Percentiles rank a stretch among this genome's conserved stretches.
These are phyloP conservation scores for Nycteola revayana DNA, from an alignment of 2,888 invertebrate genomes.

Conservation along the genomic window DNA sequence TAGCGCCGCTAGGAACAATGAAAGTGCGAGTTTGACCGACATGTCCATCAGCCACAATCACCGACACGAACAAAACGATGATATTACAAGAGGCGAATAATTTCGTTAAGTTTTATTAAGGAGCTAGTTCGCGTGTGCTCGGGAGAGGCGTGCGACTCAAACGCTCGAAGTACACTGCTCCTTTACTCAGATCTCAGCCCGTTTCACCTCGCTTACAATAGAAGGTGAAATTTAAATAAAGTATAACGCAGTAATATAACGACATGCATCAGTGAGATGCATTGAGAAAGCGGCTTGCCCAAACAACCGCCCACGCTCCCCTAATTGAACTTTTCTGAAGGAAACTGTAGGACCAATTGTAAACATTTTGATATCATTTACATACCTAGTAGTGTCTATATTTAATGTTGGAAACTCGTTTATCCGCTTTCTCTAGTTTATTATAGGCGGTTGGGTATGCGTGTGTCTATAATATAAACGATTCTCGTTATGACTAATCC, in stretches of 20 bases:
- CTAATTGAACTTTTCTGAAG: conserved; percentile 16
- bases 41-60: conserved; percentile 46
- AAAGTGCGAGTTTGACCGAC: conserved; percentile 65
- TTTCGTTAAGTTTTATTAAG: conserved; percentile 49
- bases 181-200: conserved; percentile 69
- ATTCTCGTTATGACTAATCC: conserved; percentile 16
- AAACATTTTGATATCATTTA: background rate
- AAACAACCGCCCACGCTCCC: conserved; percentile 10
- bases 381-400: background rate
- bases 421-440: conserved; percentile 23
- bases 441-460: conserved; percentile 14
- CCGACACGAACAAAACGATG: conserved; percentile 28
- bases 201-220: conserved; percentile 78
- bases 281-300: conserved; percentile 62
- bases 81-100: conserved; percentile 32
- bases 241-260: conserved; percentile 69
- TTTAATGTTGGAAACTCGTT: conserved; percentile 20
- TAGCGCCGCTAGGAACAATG: conserved; percentile 51
- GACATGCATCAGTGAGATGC: conserved; percentile 72
- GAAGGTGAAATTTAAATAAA: conserved; percentile 82
- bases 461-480: conserved; percentile 15
- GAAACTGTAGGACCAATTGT: conserved; percentile 4
- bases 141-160: conserved; percentile 67
- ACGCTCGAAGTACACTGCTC: conserved; percentile 67
- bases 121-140: conserved; percentile 32